Evolutionary conservation across 2,888 invertebrate genomes (phyloP), one percentile per base, ranked within the genome.

Genomic region (Selenia dentaria): DNA sequence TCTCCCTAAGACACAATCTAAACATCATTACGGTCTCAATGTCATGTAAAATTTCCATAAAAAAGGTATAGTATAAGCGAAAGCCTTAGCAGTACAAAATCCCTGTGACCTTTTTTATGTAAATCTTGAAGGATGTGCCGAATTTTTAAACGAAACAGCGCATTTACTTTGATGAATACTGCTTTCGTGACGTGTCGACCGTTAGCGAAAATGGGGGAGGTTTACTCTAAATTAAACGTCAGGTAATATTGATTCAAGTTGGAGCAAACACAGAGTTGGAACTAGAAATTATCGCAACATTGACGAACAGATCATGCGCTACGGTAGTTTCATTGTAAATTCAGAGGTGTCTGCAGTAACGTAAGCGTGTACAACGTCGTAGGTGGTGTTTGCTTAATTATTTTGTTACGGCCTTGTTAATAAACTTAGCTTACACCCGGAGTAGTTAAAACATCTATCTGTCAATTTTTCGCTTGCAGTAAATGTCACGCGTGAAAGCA

Each of bases 111-210:
- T 83, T 87, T n/a, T n/a, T 88, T 87, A 86, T 88, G 84, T 68
- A 84, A 87, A 89, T 88, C 81, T 79, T 77, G 73, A 79, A 82
- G 71, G 81, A 87, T 86, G 86, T 85, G 88, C 81, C 67, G 67
- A 66, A 83, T 74, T 74, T 89, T 80, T 79, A 83, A 87, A 89
- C 83, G 85, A 83, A 81, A 84, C 78, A 76, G 73, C 67, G 79
- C 80, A 79, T 83, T 85, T 81, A 81, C 81, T 83, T 80, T 83
- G 81, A 87, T 74, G 80, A 76, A 81, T 81, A 79, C 69, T 70
- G 71, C 73, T 76, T 62, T 69, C 81, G 78, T 79, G 74, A 72
- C 66, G 70, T 64, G 70, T 61, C 67, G 64, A 54, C 68, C 61
- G 67, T 64, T 51, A 46, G 45, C 20, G 35, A 51, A 22, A 27